Base-by-base conservation (phyloP, 1,140 invertebrate species). In the Panulirus ornatus region DNA sequence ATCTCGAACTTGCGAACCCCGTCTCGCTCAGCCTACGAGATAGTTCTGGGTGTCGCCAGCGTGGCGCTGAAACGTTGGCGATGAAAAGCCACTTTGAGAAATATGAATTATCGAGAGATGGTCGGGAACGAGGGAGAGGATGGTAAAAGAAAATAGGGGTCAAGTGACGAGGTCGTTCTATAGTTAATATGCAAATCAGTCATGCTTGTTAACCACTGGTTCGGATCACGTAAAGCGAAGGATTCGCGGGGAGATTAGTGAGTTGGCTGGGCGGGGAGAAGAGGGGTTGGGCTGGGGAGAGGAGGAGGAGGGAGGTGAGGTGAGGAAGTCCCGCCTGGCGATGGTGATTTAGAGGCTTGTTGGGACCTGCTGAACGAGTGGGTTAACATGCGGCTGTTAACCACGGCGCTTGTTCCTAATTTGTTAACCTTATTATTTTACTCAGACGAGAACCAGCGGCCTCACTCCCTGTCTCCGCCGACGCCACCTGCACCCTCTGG, bases 141-240 rank as follows among this genome's bases (percentile, higher is more conserved):
- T 14, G 54, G 47, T 36, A 76, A 79, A n/a, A n/a, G n/a, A n/a
- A n/a, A n/a, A 76, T 36, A 78, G 85, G 70, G 85, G 83, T 58
- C 75, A 78, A n/a, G 58, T 87, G 79, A 87, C 85, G 85, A 87
- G 85, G 38, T 63, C 75, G 76, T 76, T 78, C 36, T 58, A 63
- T 87, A 78, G 85, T 87, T 87, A 87, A 87, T 87, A 87, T 87
- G 85, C 71, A 87, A 87, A 87, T 87, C 38, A 87, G 75, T 78
- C 51, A 75, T 87, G 85, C 85, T 87, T 87, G 85, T 87, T 87
- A 87, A 78, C 75, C 85, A 75, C 47, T 36, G 71, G 54, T 54
- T n/a, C 40, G 27, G 44, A 75, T 86, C 84, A 76, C 63, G 71
- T 22, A 42, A 75, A 76, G 44, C 54, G 84, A 86, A 70, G 34